These are phyloP conservation scores for Chlorops oryzae DNA, from an alignment of 1,140 invertebrate genomes.

Conservation along the genomic window DNA sequence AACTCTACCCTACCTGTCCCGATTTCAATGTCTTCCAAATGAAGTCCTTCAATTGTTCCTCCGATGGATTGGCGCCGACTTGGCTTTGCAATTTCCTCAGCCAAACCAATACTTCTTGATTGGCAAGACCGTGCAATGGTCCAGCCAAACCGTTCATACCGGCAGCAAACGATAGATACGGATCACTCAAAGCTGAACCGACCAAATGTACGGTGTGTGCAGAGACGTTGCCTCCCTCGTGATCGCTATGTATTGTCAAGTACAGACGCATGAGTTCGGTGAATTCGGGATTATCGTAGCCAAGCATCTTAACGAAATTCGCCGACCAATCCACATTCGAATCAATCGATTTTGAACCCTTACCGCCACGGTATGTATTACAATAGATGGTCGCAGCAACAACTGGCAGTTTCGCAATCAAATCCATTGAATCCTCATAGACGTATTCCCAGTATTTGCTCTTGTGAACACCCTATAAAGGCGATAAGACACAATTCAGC, in stretches of 20 bases:
- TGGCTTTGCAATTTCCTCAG: conserved; percentile 72
- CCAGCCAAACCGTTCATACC: conserved; percentile 93
- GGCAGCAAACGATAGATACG: conserved; percentile 89
- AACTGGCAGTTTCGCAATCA: conserved; percentile 92
- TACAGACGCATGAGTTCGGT: conserved; percentile 92
- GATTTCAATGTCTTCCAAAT: conserved; percentile 92
- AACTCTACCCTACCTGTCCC: conserved; percentile 52
- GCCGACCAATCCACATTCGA: conserved; percentile 86
- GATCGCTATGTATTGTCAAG: conserved; percentile 92
- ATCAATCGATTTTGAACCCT: conserved; percentile 82
- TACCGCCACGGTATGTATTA: conserved; percentile 81
- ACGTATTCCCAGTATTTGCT: conserved; percentile 60
- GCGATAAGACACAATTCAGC: background rate
- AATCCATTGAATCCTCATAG: conserved; percentile 93
- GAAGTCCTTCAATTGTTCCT: conserved; percentile 86
- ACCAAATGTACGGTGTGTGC: conserved; percentile 94
- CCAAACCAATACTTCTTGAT: conserved; percentile 89
- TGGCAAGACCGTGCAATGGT: conserved; percentile 92
- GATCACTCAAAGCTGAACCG: conserved; percentile 90
- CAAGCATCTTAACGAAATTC: conserved; percentile 90
- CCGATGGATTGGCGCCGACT: conserved; percentile 73
- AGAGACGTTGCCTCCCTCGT: conserved; percentile 93
- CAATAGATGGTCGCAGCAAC: conserved; percentile 93
- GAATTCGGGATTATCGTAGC: conserved; percentile 81
- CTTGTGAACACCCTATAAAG: conserved; percentile 40